Percentiles rank a stretch among this genome's conserved stretches.
phyloP scores from a whole-genome alignment of 2,888 invertebrate genomes.

The Patella ulyssiponensis region DNA sequence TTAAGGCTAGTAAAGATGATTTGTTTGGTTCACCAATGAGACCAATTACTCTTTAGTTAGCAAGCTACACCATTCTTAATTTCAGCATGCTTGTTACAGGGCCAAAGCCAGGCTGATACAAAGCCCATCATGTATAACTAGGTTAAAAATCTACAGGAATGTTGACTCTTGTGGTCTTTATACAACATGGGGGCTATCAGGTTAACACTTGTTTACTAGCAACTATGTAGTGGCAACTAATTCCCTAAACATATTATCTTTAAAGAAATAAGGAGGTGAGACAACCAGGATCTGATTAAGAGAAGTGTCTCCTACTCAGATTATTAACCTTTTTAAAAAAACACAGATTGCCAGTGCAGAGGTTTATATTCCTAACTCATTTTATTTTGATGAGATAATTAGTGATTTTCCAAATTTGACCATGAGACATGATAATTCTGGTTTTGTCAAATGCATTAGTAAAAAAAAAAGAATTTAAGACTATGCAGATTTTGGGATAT shows the following conservation, averaged over 20 bases:
- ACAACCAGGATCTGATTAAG: too few relatives aligned
- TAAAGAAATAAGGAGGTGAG: too few relatives aligned
- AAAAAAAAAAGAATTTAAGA: too few relatives aligned
- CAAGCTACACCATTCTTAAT: constrained; percentile 7
- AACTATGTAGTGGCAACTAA: not conserved
- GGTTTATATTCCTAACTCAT: too few relatives aligned
- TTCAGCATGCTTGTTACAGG: constrained; percentile 2
- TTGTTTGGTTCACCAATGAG: constrained; percentile 8
- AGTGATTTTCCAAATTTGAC: too few relatives aligned
- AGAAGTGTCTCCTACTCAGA: too few relatives aligned
- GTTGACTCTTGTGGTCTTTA: constrained; percentile 10
- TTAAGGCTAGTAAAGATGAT: not conserved
- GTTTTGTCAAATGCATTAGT: too few relatives aligned
- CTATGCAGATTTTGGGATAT: too few relatives aligned
- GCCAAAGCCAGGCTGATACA: not conserved
- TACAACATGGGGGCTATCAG: constrained; percentile 12
- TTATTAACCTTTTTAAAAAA: too few relatives aligned
- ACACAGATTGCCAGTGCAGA: too few relatives aligned
- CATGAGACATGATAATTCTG: too few relatives aligned
- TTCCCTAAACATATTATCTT: not conserved
- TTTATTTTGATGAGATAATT: too few relatives aligned
- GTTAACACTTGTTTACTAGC: constrained; percentile 12
- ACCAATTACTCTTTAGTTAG: constrained; percentile 12
- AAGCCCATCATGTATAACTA: not conserved
- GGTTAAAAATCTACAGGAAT: constrained; percentile 1